Percentiles rank a stretch among this genome's conserved stretches.
phyloP scores from a whole-genome alignment of 1,140 invertebrate genomes.

The Maconellicoccus hirsutus region DNA sequence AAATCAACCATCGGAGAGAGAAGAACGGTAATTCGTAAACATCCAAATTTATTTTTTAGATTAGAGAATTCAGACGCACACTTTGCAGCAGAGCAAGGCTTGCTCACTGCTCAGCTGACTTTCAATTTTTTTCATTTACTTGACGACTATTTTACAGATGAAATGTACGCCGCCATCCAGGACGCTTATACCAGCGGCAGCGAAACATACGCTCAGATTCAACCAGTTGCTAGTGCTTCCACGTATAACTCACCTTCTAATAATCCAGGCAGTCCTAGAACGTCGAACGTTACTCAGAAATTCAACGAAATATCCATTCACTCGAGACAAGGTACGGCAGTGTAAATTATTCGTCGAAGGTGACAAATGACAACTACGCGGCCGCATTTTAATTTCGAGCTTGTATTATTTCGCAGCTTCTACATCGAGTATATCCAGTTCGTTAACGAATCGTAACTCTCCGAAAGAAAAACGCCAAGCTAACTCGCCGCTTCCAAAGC shows the following conservation, averaged over 20 bases:
- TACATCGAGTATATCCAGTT: constrained; percentile 60
- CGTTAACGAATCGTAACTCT: constrained; percentile 54
- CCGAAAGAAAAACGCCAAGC: constrained; percentile 77
- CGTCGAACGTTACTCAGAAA: constrained; percentile 44
- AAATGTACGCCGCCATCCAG: constrained; percentile 80
- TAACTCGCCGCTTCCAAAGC: constrained; percentile 67
- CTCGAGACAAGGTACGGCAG: constrained; percentile 46
- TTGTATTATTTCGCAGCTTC: constrained; percentile 52
- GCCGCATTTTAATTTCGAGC: constrained; percentile 35
- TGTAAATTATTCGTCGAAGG: too few relatives aligned
- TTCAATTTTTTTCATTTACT: constrained; percentile 29
- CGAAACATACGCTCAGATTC: constrained; percentile 78
- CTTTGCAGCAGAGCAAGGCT: too few relatives aligned
- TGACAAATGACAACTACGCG: constrained; percentile 43
- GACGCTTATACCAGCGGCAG: constrained; percentile 73
- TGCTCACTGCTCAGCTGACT: too few relatives aligned
- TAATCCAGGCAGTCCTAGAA: constrained; percentile 41
- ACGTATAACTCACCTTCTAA: constrained; percentile 37
- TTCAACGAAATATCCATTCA: constrained; percentile 40
- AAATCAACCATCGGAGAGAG: too few relatives aligned
- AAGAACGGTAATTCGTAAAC: too few relatives aligned
- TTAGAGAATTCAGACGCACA: too few relatives aligned
- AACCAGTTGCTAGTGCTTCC: constrained; percentile 37
- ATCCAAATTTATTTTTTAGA: too few relatives aligned
- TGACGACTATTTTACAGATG: constrained; percentile 55